Conservation (phyloP, 2,888 invertebrate genomes). For the Apomyelois bistriatella region DNA sequence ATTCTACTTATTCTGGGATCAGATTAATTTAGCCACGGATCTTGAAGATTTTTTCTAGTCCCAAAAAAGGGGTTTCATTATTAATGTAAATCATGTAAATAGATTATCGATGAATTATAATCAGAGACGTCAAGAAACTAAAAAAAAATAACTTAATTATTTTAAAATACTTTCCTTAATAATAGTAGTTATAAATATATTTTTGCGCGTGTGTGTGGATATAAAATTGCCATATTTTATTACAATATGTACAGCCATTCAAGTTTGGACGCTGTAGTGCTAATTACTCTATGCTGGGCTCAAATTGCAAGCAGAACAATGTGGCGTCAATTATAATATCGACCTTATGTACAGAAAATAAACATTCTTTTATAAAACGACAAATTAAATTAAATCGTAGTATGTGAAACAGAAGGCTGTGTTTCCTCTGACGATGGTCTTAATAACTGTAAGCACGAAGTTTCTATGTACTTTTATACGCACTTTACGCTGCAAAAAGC, state of each 20-base stretch:
- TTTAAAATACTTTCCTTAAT: no score
- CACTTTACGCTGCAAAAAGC: constrained; percentile 61
- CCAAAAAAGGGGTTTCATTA: no score
- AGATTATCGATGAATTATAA: no score
- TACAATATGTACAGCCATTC: background rate
- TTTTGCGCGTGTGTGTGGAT: no score
- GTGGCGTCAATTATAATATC: constrained; percentile 62
- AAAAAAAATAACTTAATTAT: no score
- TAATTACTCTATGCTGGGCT: constrained; percentile 22
- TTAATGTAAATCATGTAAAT: no score
- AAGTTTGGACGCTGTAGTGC: background rate
- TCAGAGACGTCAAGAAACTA: no score
- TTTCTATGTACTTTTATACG: constrained; percentile 45
- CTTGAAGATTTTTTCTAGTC: no score
- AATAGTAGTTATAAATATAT: no score
- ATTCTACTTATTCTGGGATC: no score
- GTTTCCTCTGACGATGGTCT: constrained; percentile 15
- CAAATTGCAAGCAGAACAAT: constrained; percentile 47
- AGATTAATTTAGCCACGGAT: no score
- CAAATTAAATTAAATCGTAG: constrained; percentile 15
- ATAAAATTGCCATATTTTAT: background rate
- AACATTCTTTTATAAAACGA: constrained; percentile 27
- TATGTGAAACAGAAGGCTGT: constrained; percentile 25
- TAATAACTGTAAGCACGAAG: constrained; percentile 17
- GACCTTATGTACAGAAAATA: constrained; percentile 46